These are phyloP conservation scores for Buceros bicornis DNA, from an alignment of 2,797 vertebrate species.

Conservation along the genomic window DNA sequence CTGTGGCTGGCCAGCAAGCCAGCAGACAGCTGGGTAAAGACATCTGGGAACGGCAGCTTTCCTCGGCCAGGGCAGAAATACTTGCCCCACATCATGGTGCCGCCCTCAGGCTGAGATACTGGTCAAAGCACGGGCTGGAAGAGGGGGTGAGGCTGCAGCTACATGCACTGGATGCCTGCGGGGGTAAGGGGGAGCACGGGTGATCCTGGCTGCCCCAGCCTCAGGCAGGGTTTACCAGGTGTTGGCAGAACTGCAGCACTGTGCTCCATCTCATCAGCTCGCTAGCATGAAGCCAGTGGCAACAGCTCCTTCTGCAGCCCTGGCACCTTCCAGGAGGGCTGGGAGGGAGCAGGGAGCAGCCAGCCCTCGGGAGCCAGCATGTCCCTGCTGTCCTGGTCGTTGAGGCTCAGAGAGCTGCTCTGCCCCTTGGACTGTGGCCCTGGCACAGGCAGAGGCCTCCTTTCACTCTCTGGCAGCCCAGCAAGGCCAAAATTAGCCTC, in stretches of 20 bases:
- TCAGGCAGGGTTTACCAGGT: not conserved
- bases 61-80: not conserved
- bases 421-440: not conserved
- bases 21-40: too few species aligned
- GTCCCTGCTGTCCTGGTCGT: not conserved
- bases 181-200: not conserved
- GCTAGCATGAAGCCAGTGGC: rapidly evolving
- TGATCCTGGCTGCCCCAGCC: not conserved
- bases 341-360: not conserved
- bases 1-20: rapidly evolving
- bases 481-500: slow-evolving; percentile 74
- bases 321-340: not conserved
- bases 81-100: rapidly evolving
- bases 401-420: rapidly evolving
- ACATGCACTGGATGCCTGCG: rapidly evolving
- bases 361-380: rapidly evolving
- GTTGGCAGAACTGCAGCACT: not conserved
- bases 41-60: not conserved
- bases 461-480: not conserved
- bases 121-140: rapidly evolving
- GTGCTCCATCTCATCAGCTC: rapidly evolving
- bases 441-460: rapidly evolving
- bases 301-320: not conserved
- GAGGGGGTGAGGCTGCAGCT: not conserved
- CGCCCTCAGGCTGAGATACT: rapidly evolving